phyloP scores from a whole-genome alignment of 2,113 vertebrate genomes.

The Microcebus ravelobensis region DNA sequence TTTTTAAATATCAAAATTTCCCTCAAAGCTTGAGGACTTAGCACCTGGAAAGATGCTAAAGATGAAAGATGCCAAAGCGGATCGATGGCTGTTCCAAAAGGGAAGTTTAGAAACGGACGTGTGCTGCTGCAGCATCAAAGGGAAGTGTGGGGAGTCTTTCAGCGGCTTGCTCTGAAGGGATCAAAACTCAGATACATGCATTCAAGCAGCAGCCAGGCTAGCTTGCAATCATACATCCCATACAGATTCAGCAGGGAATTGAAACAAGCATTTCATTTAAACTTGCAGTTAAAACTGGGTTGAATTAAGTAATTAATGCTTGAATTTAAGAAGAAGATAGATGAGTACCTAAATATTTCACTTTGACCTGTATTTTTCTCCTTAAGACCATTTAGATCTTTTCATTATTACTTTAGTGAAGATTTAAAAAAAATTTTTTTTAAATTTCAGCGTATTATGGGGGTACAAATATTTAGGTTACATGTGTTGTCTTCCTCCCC shows the following conservation, averaged over 20 bases:
- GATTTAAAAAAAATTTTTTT: background rate
- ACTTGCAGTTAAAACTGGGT: background rate
- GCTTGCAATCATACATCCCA: too few relatives aligned
- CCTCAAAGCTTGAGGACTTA: background rate
- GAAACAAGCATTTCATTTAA: background rate
- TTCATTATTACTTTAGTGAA: background rate
- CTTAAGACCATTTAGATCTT: background rate
- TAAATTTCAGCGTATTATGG: too few relatives aligned
- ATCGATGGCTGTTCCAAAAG: accelerated
- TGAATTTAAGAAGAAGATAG: background rate
- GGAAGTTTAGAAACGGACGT: accelerated
- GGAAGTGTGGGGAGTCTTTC: accelerated
- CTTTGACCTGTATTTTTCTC: background rate
- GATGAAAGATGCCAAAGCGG: too few relatives aligned
- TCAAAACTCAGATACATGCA: background rate
- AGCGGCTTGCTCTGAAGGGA: background rate
- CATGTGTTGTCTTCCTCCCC: too few relatives aligned
- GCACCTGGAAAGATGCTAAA: too few relatives aligned
- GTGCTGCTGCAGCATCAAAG: accelerated
- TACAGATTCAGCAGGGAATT: background rate
- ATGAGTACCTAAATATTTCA: background rate
- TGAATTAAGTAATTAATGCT: background rate
- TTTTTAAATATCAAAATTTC: background rate
- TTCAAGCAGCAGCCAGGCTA: background rate
- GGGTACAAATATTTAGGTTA: too few relatives aligned